A percentile compares a stretch with the other conserved stretches of the same genome.
Conservation (phyloP, 2,113 vertebrate genomes). For the Numenius arquata region DNA sequence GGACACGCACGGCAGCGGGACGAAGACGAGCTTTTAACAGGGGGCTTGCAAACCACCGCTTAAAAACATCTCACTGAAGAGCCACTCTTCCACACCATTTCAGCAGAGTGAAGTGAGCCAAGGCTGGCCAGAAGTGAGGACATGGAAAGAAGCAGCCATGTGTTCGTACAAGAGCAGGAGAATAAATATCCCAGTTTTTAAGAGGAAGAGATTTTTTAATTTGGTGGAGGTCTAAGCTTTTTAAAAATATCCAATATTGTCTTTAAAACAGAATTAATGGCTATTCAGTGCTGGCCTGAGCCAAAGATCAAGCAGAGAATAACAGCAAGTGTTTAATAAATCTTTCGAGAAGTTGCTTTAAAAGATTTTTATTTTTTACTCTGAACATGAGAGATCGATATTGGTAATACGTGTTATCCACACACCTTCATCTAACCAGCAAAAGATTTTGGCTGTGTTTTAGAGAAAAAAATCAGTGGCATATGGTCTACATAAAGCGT, state of each 20-base stretch:
- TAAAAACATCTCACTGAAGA: neutral
- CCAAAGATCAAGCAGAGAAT: neutral
- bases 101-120: neutral
- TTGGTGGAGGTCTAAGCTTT: neutral
- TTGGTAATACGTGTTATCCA: neutral
- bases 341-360: neutral
- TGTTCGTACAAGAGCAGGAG: neutral
- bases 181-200: neutral
- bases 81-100: neutral
- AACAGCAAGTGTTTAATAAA: constrained; percentile 1
- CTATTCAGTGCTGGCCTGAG: neutral
- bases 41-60: neutral
- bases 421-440: neutral
- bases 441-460: neutral
- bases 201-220: neutral
- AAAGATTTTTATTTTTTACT: neutral
- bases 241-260: neutral
- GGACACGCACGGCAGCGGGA: neutral
- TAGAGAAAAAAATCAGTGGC: neutral
- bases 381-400: neutral
- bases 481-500: constrained; percentile 3
- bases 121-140: neutral
- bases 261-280: neutral
- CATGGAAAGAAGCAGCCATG: neutral
- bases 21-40: neutral